Evolutionary conservation across 1,140 invertebrate species (phyloP).

Genomic region (Aethina tumida): DNA sequence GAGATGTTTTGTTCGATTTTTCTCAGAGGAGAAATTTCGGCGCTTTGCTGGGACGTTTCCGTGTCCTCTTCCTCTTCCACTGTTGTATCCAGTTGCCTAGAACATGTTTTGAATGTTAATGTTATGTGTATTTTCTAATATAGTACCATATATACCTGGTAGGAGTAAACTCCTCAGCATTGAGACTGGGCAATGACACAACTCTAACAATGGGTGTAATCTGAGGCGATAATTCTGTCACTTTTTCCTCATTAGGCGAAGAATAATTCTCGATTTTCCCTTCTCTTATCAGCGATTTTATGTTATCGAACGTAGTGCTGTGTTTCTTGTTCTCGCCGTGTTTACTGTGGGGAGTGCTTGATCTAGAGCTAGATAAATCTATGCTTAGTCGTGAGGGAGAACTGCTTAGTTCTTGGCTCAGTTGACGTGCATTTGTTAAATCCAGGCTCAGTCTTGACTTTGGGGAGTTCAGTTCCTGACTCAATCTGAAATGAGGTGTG

Average conservation of each 20-base stretch:
- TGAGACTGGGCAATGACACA: constrained; percentile 52
- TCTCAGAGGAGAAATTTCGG: constrained; percentile 46
- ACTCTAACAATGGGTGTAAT: constrained; percentile 45
- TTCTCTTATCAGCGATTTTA: constrained; percentile 61
- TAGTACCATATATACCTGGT: too few relatives aligned
- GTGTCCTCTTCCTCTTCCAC: constrained; percentile 55
- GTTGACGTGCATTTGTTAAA: constrained; percentile 45
- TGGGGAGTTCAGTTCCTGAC: constrained; percentile 46
- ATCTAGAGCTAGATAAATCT: constrained; percentile 27
- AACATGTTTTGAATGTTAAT: too few relatives aligned
- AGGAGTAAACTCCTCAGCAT: constrained; percentile 42
- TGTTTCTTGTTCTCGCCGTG: constrained; percentile 54
- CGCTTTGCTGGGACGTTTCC: constrained; percentile 41
- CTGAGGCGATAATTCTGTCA: constrained; percentile 39
- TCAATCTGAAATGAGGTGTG: constrained; percentile 41
- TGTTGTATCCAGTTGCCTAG: constrained; percentile 42
- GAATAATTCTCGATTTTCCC: constrained; percentile 44
- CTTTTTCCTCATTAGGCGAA: constrained; percentile 38
- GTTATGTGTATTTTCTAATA: too few relatives aligned
- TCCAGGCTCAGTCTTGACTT: constrained; percentile 48
- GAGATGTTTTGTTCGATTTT: constrained; percentile 58
- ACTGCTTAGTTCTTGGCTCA: constrained; percentile 36
- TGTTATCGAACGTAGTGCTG: constrained; percentile 69
- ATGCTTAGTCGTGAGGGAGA: constrained; percentile 25
- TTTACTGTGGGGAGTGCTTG: constrained; percentile 30